These are phyloP conservation scores for Gonioctena quinquepunctata DNA, from an alignment of 1,140 invertebrate species.

Conservation along the genomic window DNA sequence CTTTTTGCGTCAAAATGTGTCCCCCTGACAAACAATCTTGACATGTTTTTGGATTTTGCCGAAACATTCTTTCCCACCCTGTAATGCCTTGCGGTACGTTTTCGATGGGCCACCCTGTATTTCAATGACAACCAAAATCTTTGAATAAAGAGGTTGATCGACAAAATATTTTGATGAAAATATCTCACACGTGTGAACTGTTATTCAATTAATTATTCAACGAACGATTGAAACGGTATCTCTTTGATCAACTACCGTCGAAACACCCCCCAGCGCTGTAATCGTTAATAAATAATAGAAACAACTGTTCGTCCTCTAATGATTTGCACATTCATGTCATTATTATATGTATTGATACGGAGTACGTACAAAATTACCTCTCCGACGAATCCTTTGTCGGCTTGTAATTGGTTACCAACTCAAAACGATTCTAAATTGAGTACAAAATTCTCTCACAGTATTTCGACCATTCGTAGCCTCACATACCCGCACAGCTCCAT, in stretches of 20 bases:
- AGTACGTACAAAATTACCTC: slow-evolving; percentile 18
- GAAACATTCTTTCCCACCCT: no score
- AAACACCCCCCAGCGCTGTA: not conserved
- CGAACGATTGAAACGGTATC: not conserved
- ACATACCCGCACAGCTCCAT: not conserved
- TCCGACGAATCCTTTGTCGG: slow-evolving; percentile 29
- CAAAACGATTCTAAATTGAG: not conserved
- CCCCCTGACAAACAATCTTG: no score
- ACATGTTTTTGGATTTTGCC: no score
- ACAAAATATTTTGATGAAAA: no score
- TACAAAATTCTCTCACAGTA: not conserved
- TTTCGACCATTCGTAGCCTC: not conserved
- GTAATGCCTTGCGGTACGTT: no score
- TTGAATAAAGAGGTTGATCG: no score
- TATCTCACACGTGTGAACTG: not conserved
- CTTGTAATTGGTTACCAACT: slow-evolving; percentile 24
- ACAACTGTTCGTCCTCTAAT: slow-evolving; percentile 34
- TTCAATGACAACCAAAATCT: no score
- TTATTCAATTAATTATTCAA: not conserved
- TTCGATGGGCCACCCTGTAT: no score
- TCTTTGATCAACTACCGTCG: not conserved
- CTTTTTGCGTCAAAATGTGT: no score
- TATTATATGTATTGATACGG: slow-evolving; percentile 23
- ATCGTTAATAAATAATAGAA: slow-evolving; percentile 35
- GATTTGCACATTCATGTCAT: slow-evolving; percentile 35